phyloP scores from a whole-genome alignment of 2,888 invertebrate genomes.

The Campoplex nolae region DNA sequence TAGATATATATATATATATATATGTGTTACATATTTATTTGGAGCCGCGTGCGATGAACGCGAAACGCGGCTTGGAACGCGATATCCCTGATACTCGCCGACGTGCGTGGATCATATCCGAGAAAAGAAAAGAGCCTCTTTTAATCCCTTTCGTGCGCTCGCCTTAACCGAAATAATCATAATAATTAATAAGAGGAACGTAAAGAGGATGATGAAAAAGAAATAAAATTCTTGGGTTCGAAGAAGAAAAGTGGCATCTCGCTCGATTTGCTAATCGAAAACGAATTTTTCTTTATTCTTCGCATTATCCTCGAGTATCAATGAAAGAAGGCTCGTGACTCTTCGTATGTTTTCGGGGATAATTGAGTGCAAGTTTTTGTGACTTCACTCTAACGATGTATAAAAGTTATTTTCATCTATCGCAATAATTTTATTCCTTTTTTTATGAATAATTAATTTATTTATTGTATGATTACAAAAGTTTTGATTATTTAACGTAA shows the following conservation, averaged over 20 bases:
- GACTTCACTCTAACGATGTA: conserved; percentile 14
- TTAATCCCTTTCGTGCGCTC: conserved; percentile 73
- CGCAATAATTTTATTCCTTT: not conserved
- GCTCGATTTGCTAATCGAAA: conserved; percentile 75
- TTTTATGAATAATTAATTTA: too few relatives aligned
- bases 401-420: not conserved
- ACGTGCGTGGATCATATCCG: conserved; percentile 80
- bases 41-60: conserved; percentile 77
- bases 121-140: conserved; percentile 70
- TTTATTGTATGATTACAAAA: too few relatives aligned
- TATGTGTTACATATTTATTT: conserved; percentile 1
- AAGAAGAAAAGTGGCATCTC: conserved; percentile 35
- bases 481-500: too few relatives aligned
- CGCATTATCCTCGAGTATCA: not conserved
- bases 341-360: not conserved
- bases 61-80: conserved; percentile 78
- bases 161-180: conserved; percentile 59
- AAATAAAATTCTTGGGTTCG: not conserved
- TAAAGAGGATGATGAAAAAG: conserved; percentile 17
- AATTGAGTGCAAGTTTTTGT: not conserved
- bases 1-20: not conserved
- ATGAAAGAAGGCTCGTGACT: not conserved
- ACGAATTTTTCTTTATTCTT: conserved; percentile 72
- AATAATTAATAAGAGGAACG: conserved; percentile 26
- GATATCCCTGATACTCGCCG: conserved; percentile 83